phyloP scores from a whole-genome alignment of 2,113 vertebrate genomes.

The Trogon melanurus region DNA sequence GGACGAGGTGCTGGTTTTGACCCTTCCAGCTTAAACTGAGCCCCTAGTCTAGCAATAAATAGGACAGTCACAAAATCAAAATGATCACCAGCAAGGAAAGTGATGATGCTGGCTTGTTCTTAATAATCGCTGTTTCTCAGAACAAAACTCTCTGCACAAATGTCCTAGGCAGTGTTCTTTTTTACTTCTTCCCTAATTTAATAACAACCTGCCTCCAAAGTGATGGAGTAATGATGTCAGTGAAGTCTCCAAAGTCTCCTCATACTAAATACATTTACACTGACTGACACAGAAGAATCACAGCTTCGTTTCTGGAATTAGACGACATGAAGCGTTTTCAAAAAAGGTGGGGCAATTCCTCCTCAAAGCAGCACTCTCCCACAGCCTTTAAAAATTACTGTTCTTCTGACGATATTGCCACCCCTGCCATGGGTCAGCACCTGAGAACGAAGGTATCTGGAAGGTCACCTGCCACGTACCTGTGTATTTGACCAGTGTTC shows the following conservation, averaged over 20 bases:
- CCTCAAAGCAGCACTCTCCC: background rate
- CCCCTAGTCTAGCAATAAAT: background rate
- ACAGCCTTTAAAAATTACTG: background rate
- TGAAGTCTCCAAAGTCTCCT: background rate
- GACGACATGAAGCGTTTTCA: background rate
- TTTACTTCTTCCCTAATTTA: background rate
- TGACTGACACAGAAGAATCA: background rate
- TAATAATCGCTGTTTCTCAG: background rate
- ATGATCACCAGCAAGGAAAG: background rate
- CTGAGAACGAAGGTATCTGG: background rate
- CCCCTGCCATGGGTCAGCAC: background rate
- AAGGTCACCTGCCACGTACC: conserved; percentile 74
- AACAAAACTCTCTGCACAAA: background rate
- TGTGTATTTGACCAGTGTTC: conserved; percentile 96
- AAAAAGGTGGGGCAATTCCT: background rate
- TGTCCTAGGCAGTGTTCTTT: background rate
- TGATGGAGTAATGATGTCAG: background rate
- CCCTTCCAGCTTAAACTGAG: background rate
- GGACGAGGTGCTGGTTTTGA: background rate
- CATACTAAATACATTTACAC: rapidly evolving
- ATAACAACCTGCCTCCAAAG: background rate
- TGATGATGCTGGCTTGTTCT: background rate
- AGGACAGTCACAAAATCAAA: background rate
- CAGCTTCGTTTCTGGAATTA: background rate
- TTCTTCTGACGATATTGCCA: background rate